Percentiles rank a stretch among this genome's conserved stretches.
phyloP scores from a whole-genome alignment of 1,140 invertebrate genomes.

The Nasonia longicornis region DNA sequence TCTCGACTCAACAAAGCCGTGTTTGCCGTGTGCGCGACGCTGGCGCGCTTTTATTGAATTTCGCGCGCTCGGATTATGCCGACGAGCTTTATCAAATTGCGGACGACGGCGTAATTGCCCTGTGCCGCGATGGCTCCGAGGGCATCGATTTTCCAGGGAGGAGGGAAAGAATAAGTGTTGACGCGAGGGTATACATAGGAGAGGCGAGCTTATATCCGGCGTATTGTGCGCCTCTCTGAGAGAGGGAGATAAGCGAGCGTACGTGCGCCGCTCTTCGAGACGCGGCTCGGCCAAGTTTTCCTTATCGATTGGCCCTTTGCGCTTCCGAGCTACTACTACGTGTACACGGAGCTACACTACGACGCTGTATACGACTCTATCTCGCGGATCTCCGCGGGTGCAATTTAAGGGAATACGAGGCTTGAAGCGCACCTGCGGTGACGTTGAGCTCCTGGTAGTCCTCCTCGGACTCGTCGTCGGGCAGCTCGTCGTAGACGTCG shows the following conservation, averaged over 20 bases:
- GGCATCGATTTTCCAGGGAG: background rate
- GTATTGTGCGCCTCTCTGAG: too few species aligned
- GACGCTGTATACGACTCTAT: too few species aligned
- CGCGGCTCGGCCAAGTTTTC: background rate
- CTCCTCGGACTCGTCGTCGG: conserved; percentile 55
- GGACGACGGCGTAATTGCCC: background rate
- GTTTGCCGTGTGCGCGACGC: background rate
- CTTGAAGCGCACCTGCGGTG: conserved; percentile 58
- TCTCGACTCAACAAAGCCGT: background rate
- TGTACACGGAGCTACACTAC: too few species aligned
- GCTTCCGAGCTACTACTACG: background rate
- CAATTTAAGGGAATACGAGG: too few species aligned
- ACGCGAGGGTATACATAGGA: too few species aligned
- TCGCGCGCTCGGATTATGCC: background rate
- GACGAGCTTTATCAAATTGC: background rate
- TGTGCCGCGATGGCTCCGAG: too few species aligned
- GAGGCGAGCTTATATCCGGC: background rate
- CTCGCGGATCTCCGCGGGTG: too few species aligned
- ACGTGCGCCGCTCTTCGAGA: background rate
- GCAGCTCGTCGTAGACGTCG: conserved; percentile 55
- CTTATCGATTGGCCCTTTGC: conserved; percentile 35
- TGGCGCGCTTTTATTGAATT: background rate
- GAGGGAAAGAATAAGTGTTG: too few species aligned
- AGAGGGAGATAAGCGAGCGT: background rate
- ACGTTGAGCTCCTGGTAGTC: conserved; percentile 61